Base-by-base conservation (phyloP, 2,888 invertebrate genomes). In the Nemoura dubitans region DNA sequence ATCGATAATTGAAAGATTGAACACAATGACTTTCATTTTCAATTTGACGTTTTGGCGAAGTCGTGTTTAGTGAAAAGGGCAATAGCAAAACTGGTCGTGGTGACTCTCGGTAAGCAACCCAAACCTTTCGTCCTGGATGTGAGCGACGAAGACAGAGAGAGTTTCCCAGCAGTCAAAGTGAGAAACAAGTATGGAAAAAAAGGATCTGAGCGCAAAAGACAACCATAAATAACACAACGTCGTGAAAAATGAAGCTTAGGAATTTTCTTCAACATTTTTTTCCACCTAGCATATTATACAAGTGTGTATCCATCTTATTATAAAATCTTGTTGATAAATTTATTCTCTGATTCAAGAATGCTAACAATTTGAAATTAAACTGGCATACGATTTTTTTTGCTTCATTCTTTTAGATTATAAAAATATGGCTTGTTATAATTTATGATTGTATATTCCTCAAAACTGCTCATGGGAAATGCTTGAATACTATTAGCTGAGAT, bases 201-300 rank as follows among this genome's bases (percentile, higher is more conserved):
- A 59, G 21, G 14, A 59, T 7, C 59, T 21, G 14, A 87, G 86
- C 86, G 87, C 86, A 84, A 87, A 87, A 86, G 87, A 81, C 78
- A 76, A 83, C 86, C 86, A 87, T 87, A 87, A 87, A 87, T 87
- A 87, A 87, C 86, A 86, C 85, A 81, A 82, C 87, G 85, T 87
- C 82, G 87, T 87, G 87, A 87, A 87, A 87, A 87, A 87, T 87
- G 87, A 87, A 85, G 59, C 87, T 82, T 81, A 81, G 87, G 87
- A 87, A 87, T 85, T 81, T 81, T n/a, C 81, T 14, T 21, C 28
- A 30, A 29, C 30, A 30, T 29, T 81, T 81, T 81, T 81, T 81
- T 81, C 59, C 10, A 59, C 59, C 10, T 59, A 59, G 21, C 59
- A 10, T 59, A 16, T 7, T 10, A 59, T 21, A 59, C 10, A 21